Base-by-base conservation (phyloP, 2,113 vertebrate species). In the Synchiropus splendidus region DNA sequence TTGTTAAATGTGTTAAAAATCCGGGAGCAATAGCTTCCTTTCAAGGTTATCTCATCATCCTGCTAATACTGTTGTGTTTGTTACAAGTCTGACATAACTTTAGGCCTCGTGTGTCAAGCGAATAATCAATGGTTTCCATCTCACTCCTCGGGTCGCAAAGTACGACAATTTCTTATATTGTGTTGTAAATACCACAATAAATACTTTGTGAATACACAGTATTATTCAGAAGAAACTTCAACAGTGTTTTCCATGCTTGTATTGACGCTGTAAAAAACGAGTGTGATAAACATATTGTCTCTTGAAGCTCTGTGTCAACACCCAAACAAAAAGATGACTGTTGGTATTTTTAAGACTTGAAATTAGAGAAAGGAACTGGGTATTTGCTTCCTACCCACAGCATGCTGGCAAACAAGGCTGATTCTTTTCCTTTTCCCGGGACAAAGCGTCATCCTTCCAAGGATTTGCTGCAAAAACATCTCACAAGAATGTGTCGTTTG, bases 401-500 rank as follows among this genome's bases (percentile, higher is more conserved):
- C 42, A 4, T 21, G 31, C 43, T 46, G 14, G 11, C 43, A 58
- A 47, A 58, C 52, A 55, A 6, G 9, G 54, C 36, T 39, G 36
- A 43, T 62, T 51, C 45, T 14, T 41, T 56, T 66, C 49, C 45
- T 14, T 41, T 56, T 66, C 49, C 46, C 46, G 21, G 31, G 36
- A 64, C 48, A 14, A 50, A 31, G 27, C 42, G 16, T 12, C 36
- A 35, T 36, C 34, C 46, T 31, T 35, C 14, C 10, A 3, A 14
- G 16, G 42, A 34, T 33, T 52, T 55, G 58, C 31, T 46, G 47
- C 33, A 46, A 12, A 39, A 32, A 42, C 37, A 49, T 45, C 67
- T 79, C 53, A 70, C 74, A 77, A 46, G 43, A 31, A 64, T 5
- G 27, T 51, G 67, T 70, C 44, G n/a, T 77, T 76, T 80, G 56